Conservation (phyloP, 1,140 invertebrate species). For the Drosophila ogumai region DNA sequence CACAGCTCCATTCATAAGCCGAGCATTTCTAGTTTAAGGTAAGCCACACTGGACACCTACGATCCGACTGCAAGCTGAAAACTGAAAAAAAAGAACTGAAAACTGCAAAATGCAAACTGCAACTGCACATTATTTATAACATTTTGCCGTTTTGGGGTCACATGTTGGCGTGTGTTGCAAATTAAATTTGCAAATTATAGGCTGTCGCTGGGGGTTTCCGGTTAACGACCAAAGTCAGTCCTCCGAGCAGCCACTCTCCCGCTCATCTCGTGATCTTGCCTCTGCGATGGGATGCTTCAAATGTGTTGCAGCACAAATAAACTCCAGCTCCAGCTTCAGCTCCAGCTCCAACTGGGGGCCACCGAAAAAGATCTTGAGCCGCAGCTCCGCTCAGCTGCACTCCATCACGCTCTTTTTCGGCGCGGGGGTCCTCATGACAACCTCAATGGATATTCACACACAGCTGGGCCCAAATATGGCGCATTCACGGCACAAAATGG, state of each 20-base stretch:
- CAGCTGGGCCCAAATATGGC: conserved; percentile 66
- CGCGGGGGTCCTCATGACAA: conserved; percentile 57
- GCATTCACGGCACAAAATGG: conserved; percentile 64
- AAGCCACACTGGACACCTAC: conserved; percentile 79
- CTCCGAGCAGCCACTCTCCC: conserved; percentile 15
- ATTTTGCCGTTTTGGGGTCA: conserved; percentile 79
- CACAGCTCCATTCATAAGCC: conserved; percentile 70
- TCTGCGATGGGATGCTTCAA: conserved; percentile 38
- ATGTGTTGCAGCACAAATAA: conserved; percentile 68
- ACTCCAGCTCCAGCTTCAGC: conserved; percentile 37
- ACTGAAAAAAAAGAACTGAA: conserved; percentile 36
- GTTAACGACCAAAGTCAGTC: conserved; percentile 41
- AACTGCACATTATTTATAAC: conserved; percentile 80
- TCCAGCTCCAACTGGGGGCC: conserved; percentile 8
- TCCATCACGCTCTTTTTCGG: conserved; percentile 65
- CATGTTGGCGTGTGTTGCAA: conserved; percentile 82
- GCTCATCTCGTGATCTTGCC: conserved; percentile 31
- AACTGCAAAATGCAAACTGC: conserved; percentile 46
- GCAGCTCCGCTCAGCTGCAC: conserved; percentile 58
- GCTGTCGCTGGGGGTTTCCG: conserved; percentile 79
- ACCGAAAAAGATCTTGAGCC: conserved; percentile 35
- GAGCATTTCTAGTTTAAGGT: conserved; percentile 79
- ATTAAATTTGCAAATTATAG: conserved; percentile 83
- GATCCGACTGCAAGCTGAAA: conserved; percentile 29
- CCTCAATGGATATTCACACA: conserved; percentile 75